Evolutionary conservation across 1,140 invertebrate species (phyloP).

Genomic region (Solen grandis): DNA sequence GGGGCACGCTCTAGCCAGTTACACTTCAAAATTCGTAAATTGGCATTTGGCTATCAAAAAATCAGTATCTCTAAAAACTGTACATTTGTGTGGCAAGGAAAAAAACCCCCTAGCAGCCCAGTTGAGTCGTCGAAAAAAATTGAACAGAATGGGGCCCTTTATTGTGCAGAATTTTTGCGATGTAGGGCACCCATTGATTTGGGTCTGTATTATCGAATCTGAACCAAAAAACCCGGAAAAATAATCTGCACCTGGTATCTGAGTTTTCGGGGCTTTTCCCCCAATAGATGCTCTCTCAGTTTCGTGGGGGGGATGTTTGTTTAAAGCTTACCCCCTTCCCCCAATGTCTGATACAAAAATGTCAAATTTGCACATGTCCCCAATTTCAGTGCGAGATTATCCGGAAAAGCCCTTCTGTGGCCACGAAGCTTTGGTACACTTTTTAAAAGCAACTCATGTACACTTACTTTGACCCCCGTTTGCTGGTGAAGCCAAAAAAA

Average conservation of each 20-base stretch:
- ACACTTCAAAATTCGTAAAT: background rate
- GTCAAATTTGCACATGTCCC: too few species aligned
- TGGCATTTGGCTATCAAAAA: background rate
- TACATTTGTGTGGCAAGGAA: too few species aligned
- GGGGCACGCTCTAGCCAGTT: too few species aligned
- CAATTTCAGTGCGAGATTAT: too few species aligned
- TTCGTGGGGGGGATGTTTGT: conserved; percentile 35
- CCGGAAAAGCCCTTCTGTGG: background rate
- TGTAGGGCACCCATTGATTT: conserved; percentile 29
- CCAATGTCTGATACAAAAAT: conserved; percentile 16
- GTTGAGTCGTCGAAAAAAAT: background rate
- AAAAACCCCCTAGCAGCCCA: conserved; percentile 11
- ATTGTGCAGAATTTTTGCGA: conserved; percentile 7
- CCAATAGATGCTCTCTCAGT: background rate
- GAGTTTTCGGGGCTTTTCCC: too few species aligned
- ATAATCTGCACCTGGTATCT: too few species aligned
- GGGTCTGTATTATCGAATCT: conserved; percentile 10
- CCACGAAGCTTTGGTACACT: background rate
- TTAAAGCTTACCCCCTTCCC: conserved; percentile 37
- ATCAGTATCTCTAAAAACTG: too few species aligned
- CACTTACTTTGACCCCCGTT: background rate
- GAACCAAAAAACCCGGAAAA: conserved; percentile 8
- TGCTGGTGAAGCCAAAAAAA: background rate
- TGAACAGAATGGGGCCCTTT: conserved; percentile 3
- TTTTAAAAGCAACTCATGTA: too few species aligned